Percentiles rank a stretch among this genome's conserved stretches.
These are phyloP conservation scores for Spea bombifrons DNA, from an alignment of 2,113 vertebrate genomes.

Conservation along the genomic window DNA sequence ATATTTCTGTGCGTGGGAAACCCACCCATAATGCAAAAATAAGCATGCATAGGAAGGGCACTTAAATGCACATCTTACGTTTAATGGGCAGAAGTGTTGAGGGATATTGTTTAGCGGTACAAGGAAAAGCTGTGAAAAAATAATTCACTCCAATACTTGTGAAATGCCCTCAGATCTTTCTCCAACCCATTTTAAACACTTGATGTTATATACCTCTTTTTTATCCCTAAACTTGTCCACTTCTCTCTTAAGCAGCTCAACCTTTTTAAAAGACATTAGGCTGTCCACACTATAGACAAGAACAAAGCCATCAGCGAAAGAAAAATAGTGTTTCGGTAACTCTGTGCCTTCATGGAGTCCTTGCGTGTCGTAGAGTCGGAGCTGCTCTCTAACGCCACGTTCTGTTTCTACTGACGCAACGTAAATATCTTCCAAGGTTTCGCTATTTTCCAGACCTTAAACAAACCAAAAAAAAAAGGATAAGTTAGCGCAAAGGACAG, in stretches of 20 bases:
- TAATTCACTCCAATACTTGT: no score
- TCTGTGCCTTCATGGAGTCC: conserved; percentile 81
- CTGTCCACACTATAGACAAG: conserved; percentile 88
- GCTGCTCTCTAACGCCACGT: conserved; percentile 84
- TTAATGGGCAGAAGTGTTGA: no score
- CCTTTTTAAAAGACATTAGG: conserved; percentile 82
- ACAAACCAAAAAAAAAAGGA: conserved; percentile 4
- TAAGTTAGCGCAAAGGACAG: no score
- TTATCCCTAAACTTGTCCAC: conserved; percentile 89
- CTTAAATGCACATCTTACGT: no score
- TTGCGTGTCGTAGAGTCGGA: conserved; percentile 88
- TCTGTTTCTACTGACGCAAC: conserved; percentile 89
- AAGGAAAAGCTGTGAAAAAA: no score
- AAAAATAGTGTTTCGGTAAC: conserved; percentile 87
- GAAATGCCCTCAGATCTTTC: no score
- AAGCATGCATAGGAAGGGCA: no score
- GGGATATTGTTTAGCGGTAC: no score
- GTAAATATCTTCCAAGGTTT: conserved; percentile 88
- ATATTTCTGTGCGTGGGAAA: no score
- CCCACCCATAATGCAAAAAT: no score
- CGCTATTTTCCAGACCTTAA: conserved; percentile 74
- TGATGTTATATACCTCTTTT: conserved; percentile 75
- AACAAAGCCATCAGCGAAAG: conserved; percentile 84
- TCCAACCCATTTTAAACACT: no score
- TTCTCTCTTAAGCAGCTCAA: conserved; percentile 87